Evolutionary conservation across 2,888 invertebrate species (phyloP).

Genomic region (Rhopalosiphum nymphaeae): DNA sequence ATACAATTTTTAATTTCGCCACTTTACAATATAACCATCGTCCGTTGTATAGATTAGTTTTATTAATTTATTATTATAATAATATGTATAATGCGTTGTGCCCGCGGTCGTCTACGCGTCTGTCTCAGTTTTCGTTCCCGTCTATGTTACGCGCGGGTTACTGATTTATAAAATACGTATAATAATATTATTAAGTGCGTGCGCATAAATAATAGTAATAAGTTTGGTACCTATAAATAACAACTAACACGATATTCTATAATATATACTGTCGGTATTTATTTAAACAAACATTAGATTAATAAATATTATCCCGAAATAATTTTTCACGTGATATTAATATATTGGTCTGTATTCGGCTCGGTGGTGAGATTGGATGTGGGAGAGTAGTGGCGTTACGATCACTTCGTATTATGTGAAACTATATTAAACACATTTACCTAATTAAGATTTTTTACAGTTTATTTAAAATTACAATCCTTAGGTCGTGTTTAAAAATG

Average conservation of each 20-base stretch:
- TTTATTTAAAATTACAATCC: neutral
- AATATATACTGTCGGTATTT: neutral
- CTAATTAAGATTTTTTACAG: neutral
- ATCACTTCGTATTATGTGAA: neutral
- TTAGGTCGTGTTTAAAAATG: neutral
- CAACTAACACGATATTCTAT: neutral
- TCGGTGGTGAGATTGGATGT: rapidly evolving
- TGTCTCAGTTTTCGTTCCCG: neutral
- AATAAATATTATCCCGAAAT: neutral
- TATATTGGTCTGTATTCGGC: neutral
- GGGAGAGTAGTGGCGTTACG: neutral
- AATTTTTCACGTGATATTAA: neutral
- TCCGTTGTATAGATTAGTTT: neutral
- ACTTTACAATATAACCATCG: neutral
- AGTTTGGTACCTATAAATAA: neutral
- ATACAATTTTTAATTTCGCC: neutral
- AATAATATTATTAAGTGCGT: neutral
- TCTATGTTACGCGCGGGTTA: neutral
- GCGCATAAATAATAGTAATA: neutral
- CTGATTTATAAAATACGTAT: neutral
- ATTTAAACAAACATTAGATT: neutral
- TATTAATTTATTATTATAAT: conserved; percentile 8
- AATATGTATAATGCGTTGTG: neutral
- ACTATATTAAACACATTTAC: neutral
- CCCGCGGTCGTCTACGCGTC: neutral